Conservation (phyloP, 2,113 vertebrate genomes). For the Bungarus multicinctus region DNA sequence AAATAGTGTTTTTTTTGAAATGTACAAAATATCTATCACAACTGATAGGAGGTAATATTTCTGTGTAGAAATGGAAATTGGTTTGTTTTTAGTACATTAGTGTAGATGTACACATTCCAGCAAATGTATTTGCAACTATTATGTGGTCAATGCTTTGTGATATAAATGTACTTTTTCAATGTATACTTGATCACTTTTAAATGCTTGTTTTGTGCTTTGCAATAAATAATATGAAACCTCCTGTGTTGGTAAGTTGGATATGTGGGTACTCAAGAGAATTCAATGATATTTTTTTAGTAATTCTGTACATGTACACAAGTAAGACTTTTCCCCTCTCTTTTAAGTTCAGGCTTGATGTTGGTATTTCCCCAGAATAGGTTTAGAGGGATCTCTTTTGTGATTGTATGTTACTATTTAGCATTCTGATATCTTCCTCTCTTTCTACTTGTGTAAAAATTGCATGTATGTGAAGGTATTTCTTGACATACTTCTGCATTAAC, state of each 20-base stretch:
- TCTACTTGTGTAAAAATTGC: slow-evolving; percentile 73
- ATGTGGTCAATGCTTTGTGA: slow-evolving; percentile 98
- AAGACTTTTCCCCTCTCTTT: slow-evolving; percentile 57
- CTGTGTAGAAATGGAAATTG: slow-evolving; percentile 95
- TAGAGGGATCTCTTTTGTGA: slow-evolving; percentile 71
- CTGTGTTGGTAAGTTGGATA: slow-evolving; percentile 99
- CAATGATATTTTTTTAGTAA: slow-evolving; percentile 65
- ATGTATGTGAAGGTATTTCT: slow-evolving; percentile 74
- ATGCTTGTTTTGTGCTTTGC: slow-evolving; percentile 99
- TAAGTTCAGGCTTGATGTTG: slow-evolving; percentile 66
- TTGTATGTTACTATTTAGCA: slow-evolving; percentile 74
- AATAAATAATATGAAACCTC: slow-evolving; percentile 99
- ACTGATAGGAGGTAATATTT: slow-evolving; percentile 90
- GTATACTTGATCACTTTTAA: slow-evolving; percentile 99
- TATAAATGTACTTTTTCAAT: slow-evolving; percentile 99
- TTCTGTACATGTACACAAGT: slow-evolving; percentile 73
- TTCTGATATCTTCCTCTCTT: slow-evolving; percentile 69
- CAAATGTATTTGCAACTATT: slow-evolving; percentile 96
- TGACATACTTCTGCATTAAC: slow-evolving; percentile 81
- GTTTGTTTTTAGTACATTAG: slow-evolving; percentile 98
- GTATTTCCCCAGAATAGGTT: slow-evolving; percentile 76
- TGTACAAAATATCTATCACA: slow-evolving; percentile 90
- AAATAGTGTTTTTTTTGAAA: slow-evolving; percentile 88
- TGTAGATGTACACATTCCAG: slow-evolving; percentile 99
- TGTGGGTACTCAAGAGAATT: slow-evolving; percentile 74